Conservation (phyloP, 2,797 vertebrate genomes). For the Pipistrellus pipistrellus region DNA sequence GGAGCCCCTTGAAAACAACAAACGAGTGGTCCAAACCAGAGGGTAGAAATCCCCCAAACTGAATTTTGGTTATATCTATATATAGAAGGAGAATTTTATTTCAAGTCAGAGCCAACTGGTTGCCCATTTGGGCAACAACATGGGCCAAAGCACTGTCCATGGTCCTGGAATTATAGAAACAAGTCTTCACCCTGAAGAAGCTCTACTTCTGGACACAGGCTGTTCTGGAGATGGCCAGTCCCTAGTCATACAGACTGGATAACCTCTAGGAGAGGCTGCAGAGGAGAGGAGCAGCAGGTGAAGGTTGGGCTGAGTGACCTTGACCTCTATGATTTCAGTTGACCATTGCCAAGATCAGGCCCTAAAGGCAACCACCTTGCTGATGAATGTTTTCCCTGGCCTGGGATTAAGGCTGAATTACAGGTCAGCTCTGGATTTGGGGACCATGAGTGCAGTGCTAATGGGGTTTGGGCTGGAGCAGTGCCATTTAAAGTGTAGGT, state of each 20-base stretch:
- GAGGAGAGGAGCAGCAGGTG: neutral
- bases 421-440: neutral
- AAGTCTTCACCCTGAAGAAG: too few species aligned
- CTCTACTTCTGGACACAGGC: neutral
- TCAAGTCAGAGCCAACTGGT: neutral
- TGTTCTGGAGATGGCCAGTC: neutral
- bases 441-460: rapidly evolving
- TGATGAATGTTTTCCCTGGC: neutral
- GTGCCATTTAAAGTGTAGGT: rapidly evolving
- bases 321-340: too few species aligned
- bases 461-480: rapidly evolving
- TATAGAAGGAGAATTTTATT: neutral
- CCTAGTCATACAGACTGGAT: rapidly evolving
- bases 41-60: neutral
- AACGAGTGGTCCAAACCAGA: neutral
- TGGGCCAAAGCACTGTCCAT: neutral
- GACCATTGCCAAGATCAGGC: neutral
- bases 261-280: neutral
- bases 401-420: too few species aligned
- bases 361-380: rapidly evolving
- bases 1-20: neutral
- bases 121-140: neutral
- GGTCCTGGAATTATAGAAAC: neutral
- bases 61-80: neutral
- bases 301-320: too few species aligned